Base-by-base conservation (phyloP, 2,888 invertebrate genomes). In the Sarcophaga rosellei region DNA sequence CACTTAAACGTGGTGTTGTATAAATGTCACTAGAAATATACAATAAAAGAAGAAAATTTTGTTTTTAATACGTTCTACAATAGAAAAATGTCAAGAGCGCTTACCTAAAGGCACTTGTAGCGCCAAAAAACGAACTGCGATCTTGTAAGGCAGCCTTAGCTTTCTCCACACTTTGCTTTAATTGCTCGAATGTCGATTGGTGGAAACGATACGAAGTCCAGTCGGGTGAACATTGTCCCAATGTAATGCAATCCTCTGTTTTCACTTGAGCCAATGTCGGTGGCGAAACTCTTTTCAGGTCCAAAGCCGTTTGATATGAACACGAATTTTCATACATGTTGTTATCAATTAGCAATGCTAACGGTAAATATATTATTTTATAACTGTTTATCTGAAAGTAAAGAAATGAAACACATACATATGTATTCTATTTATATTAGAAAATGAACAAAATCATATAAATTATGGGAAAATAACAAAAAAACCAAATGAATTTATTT, bases 251-350 rank as follows among this genome's bases (percentile, higher is more conserved):
- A 87, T 94, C 94, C 91, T 94, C 94, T 11, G 94, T 94, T 91
- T 94, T 94, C 82, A 93, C 93, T 89, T 92, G 93, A 73, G 92
- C 92, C 89, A 92, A 90, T 88, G 92, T 90, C 62, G 91, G 92
- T 88, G 93, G 93, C 87, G 96, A 95, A 88, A 95, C 95, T 90
- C 96, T 94, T 93, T 96, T 96, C 90, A 96, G 94, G 94, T 96
- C 96, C 91, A 96, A 94, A 91, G 96, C 96, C 93, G 96, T 96
- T 92, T 97, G 97, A 94, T 97, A 97, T 93, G 97, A 97, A 94
- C 97, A 97, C 92, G 97, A 97, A 94, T 97, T 97, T 95, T 97
- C 97, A 95, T 97, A 97, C 97, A 97, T 97, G 47, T 72, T 77
- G 53, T 20, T 3, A 25, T 35, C 3, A n/a, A 63, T 21, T 35